Evolutionary conservation across 2,113 vertebrate species (phyloP).

Genomic region (Sinocyclocheilus grahami): DNA sequence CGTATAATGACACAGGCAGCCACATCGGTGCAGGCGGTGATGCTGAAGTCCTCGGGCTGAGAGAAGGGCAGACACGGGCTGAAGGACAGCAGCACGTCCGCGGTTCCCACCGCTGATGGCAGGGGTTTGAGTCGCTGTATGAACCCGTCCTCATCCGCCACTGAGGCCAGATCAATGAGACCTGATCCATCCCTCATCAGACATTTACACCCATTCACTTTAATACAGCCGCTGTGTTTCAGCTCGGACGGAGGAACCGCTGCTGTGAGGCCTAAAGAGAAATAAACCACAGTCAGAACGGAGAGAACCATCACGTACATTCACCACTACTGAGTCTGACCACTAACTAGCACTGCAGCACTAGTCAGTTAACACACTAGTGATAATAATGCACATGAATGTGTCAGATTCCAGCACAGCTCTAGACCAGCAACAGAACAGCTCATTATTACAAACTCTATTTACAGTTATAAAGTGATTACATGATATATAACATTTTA

Average conservation of each 20-base stretch:
- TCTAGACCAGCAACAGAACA: background rate
- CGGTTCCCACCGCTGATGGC: background rate
- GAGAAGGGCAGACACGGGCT: conserved; percentile 76
- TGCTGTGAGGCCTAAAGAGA: background rate
- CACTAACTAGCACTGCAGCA: background rate
- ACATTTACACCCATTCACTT: conserved; percentile 74
- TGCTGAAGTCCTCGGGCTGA: conserved; percentile 59
- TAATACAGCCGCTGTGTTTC: conserved; percentile 69
- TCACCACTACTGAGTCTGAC: background rate
- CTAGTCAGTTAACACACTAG: background rate
- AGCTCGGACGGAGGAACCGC: background rate
- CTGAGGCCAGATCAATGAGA: conserved; percentile 68
- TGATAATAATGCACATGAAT: background rate
- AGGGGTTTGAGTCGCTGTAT: conserved; percentile 58
- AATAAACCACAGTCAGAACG: background rate
- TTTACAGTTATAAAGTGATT: background rate
- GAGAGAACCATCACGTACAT: background rate
- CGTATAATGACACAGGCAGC: conserved; percentile 70
- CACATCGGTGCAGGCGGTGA: conserved; percentile 59
- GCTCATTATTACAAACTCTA: background rate
- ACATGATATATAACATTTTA: too few relatives aligned
- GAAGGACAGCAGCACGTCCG: conserved; percentile 68
- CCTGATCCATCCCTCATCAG: conserved; percentile 77
- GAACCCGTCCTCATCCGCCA: conserved; percentile 69
- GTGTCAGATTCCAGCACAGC: conserved; percentile 36